Evolutionary conservation across 2,797 vertebrate species (phyloP).

Genomic region (Acrossocheilus wenchowensis): DNA sequence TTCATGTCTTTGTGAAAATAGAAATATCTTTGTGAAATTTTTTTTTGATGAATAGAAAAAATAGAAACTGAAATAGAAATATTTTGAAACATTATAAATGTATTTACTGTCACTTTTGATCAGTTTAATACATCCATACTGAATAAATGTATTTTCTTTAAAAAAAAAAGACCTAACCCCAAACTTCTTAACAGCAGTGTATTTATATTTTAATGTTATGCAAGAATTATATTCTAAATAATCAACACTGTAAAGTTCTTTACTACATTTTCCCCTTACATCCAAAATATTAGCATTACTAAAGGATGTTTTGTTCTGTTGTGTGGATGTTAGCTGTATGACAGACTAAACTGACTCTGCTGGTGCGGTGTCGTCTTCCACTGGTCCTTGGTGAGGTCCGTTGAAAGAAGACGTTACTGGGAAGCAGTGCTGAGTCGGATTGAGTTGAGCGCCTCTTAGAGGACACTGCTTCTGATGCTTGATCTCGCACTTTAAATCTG

Average conservation of each 20-base stretch:
- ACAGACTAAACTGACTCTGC: constrained; percentile 58
- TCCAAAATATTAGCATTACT: background rate
- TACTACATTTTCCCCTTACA: background rate
- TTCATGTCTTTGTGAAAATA: background rate
- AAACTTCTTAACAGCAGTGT: background rate
- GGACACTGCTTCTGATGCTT: constrained; percentile 52
- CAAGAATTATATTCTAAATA: background rate
- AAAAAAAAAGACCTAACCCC: background rate
- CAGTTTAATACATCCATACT: background rate
- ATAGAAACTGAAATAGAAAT: background rate
- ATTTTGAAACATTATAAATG: background rate
- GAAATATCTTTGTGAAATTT: background rate
- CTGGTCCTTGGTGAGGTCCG: constrained; percentile 57
- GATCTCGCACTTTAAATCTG: constrained; percentile 76
- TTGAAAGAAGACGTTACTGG: constrained; percentile 74
- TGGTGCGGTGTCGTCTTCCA: constrained; percentile 62
- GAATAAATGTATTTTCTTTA: background rate
- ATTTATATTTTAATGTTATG: background rate
- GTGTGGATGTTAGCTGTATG: background rate
- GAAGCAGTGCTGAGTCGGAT: constrained; percentile 79
- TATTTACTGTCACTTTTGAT: background rate
- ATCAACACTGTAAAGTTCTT: background rate
- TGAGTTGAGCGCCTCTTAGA: constrained; percentile 70
- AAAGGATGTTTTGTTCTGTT: background rate
- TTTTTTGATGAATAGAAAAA: background rate